phyloP scores from a whole-genome alignment of 2,113 vertebrate species.

The Catharus fuscescens region DNA sequence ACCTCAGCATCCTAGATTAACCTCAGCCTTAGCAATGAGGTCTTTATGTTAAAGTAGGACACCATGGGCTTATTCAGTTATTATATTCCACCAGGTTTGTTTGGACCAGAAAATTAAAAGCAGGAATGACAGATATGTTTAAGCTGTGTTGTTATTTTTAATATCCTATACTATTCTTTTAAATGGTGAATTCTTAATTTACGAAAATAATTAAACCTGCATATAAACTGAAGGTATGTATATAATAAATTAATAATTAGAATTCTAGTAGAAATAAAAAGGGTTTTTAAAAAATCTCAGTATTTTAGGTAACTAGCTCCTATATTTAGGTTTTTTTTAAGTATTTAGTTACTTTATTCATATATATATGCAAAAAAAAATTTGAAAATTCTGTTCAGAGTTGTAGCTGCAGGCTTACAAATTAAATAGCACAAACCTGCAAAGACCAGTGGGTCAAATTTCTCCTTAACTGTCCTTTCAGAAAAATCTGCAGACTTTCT shows the following conservation, averaged over 20 bases:
- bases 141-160: neutral
- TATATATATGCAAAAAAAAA: neutral
- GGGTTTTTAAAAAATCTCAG: neutral
- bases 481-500: conserved; percentile 5
- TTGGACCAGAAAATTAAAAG: conserved; percentile 29
- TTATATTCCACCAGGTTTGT: conserved; percentile 42
- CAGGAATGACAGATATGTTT: neutral
- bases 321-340: neutral
- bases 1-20: conserved; percentile 49
- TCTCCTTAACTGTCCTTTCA: neutral
- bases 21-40: conserved; percentile 31
- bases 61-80: conserved; percentile 52
- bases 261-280: neutral
- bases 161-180: neutral
- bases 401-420: neutral
- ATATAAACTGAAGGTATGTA: neutral
- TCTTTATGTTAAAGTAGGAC: conserved; percentile 62
- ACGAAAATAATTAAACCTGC: neutral
- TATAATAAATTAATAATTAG: neutral
- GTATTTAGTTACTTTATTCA: neutral
- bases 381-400: neutral
- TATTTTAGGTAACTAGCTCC: neutral
- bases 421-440: conserved; percentile 15
- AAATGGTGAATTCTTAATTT: neutral
- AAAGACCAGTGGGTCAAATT: conserved; percentile 24